Percentiles rank a stretch among this genome's conserved stretches.
phyloP scores from a whole-genome alignment of 2,797 vertebrate species.

The Ispidina lecontei region DNA sequence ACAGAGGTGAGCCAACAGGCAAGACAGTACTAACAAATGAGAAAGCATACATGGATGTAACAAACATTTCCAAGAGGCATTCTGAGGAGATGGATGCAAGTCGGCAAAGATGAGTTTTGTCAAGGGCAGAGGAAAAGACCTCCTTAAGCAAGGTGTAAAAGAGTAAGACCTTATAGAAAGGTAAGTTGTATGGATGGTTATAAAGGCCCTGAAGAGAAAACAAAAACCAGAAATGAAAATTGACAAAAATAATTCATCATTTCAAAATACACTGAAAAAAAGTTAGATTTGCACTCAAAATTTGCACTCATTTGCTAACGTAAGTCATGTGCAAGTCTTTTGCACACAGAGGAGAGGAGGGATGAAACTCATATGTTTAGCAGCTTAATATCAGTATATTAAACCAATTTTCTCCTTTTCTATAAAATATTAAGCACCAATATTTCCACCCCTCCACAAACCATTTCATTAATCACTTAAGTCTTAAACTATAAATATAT shows the following conservation, averaged over 20 bases:
- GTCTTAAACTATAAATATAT: background rate
- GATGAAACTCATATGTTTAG: background rate
- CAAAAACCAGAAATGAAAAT: background rate
- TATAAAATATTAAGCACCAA: background rate
- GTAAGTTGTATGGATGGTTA: background rate
- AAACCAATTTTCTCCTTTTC: background rate
- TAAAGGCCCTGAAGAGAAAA: background rate
- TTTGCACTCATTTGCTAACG: background rate
- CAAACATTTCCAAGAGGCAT: background rate
- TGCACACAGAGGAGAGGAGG: background rate
- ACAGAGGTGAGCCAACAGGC: background rate
- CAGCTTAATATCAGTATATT: background rate
- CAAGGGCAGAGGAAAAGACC: background rate
- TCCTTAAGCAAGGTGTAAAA: background rate
- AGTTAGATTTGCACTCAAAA: background rate
- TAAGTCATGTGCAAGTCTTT: background rate
- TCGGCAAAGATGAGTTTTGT: background rate
- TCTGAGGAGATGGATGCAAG: background rate
- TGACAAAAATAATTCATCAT: background rate
- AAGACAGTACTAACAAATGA: background rate
- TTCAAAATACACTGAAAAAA: background rate
- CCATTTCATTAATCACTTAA: background rate
- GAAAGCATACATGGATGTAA: background rate
- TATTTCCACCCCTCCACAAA: background rate
- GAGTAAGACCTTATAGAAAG: background rate